phyloP scores from a whole-genome alignment of 2,113 vertebrate species.

The Atherinomorus stipes region DNA sequence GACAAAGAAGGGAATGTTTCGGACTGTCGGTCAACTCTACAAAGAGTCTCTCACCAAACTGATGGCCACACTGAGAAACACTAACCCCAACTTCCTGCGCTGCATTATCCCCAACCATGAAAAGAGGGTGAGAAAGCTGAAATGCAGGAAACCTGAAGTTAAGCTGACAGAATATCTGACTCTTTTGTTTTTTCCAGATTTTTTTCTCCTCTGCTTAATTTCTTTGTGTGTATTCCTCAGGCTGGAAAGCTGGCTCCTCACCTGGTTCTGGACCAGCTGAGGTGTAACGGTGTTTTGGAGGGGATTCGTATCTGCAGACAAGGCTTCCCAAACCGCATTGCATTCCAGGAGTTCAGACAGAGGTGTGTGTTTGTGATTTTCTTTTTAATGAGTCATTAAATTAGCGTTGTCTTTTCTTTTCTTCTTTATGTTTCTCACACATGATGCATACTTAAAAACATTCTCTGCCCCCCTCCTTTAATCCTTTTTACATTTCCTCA shows the following conservation, averaged over 20 bases:
- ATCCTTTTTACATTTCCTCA: conserved; percentile 5
- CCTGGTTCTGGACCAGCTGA: conserved; percentile 90
- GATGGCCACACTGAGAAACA: conserved; percentile 93
- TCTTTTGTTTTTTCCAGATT: background rate
- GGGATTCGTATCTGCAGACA: conserved; percentile 95
- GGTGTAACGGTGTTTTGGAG: conserved; percentile 92
- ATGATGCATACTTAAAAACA: conserved; percentile 15
- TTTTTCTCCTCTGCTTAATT: background rate
- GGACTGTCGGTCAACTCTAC: conserved; percentile 92
- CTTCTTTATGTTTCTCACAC: background rate
- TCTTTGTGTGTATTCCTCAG: conserved; percentile 62
- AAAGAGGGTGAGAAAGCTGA: conserved; percentile 84
- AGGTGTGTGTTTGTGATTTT: conserved; percentile 77
- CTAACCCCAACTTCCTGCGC: conserved; percentile 93
- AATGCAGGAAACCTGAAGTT: background rate
- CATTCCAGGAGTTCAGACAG: conserved; percentile 94
- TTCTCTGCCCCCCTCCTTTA: conserved; percentile 9
- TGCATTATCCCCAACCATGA: conserved; percentile 94
- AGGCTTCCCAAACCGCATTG: conserved; percentile 94
- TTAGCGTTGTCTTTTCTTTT: conserved; percentile 3
- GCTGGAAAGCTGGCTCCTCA: conserved; percentile 88
- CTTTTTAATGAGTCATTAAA: conserved; percentile 7
- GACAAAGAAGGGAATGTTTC: conserved; percentile 93
- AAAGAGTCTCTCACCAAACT: conserved; percentile 93
- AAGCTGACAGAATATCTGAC: background rate